A percentile compares a stretch with the other conserved stretches of the same genome.
phyloP scores from a whole-genome alignment of 2,888 invertebrate genomes.

The Chloroclysta siterata region DNA sequence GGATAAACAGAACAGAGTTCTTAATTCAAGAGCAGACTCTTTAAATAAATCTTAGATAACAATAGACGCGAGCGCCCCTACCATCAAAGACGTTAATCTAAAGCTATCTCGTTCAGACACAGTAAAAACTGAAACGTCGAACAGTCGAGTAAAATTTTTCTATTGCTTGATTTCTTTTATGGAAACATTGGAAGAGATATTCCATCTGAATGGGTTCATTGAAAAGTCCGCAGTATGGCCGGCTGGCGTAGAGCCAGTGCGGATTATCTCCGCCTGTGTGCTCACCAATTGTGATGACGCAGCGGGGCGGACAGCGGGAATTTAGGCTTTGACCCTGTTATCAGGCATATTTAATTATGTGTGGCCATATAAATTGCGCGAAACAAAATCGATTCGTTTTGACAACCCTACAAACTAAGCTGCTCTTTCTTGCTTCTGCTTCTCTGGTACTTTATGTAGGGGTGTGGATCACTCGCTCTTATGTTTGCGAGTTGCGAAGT shows the following conservation, averaged over 20 bases:
- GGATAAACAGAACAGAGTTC: too few relatives aligned
- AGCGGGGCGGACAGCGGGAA: slow-evolving; percentile 57
- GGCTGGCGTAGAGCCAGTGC: slow-evolving; percentile 77
- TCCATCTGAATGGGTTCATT: slow-evolving; percentile 81
- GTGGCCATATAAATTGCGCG: slow-evolving; percentile 27
- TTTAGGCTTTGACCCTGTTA: slow-evolving; percentile 64
- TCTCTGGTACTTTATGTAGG: background rate
- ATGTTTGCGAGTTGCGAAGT: too few relatives aligned
- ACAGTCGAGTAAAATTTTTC: slow-evolving; percentile 64
- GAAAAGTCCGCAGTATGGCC: slow-evolving; percentile 82
- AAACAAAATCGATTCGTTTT: slow-evolving; percentile 23
- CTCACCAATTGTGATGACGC: slow-evolving; percentile 79
- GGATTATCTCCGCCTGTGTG: slow-evolving; percentile 76
- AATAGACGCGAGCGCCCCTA: slow-evolving; percentile 5
- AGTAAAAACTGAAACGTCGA: slow-evolving; percentile 47
- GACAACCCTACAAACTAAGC: slow-evolving; percentile 7
- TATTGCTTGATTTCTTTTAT: slow-evolving; percentile 79
- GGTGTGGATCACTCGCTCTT: too few relatives aligned
- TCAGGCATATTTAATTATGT: slow-evolving; percentile 59
- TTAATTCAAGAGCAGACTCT: too few relatives aligned
- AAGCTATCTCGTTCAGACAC: slow-evolving; percentile 31
- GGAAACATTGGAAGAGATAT: slow-evolving; percentile 81
- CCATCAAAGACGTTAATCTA: slow-evolving; percentile 33
- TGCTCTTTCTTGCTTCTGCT: background rate
- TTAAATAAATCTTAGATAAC: slow-evolving; percentile 22